phyloP scores from a whole-genome alignment of 2,113 vertebrate species.

The Nettapus auritus region DNA sequence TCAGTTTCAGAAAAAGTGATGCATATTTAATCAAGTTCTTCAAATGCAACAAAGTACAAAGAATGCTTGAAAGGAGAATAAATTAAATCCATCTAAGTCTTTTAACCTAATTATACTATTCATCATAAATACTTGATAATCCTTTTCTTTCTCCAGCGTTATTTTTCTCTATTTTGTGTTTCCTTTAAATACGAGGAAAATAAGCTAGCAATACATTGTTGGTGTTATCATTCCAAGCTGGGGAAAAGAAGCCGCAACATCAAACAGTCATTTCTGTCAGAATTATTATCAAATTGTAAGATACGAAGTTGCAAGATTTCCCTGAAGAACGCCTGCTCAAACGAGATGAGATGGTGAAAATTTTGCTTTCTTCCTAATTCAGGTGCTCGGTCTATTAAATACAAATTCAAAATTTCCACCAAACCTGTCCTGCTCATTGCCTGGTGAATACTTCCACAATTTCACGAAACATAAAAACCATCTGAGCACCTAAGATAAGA shows the following conservation, averaged over 20 bases:
- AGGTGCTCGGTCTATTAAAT: not conserved
- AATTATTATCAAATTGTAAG: not conserved
- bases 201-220: not conserved
- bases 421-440: not conserved
- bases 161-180: not conserved
- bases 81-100: slow-evolving; percentile 58
- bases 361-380: not conserved
- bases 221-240: not conserved
- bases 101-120: slow-evolving; percentile 58
- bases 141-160: not conserved
- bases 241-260: not conserved
- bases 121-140: slow-evolving; percentile 19
- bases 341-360: not conserved
- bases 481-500: not conserved
- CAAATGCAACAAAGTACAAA: slow-evolving; percentile 59
- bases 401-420: not conserved
- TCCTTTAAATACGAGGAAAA: not conserved
- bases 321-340: not conserved
- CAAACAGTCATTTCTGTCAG: not conserved
- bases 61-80: slow-evolving; percentile 58
- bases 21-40: slow-evolving; percentile 70
- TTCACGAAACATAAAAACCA: not conserved
- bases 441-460: not conserved
- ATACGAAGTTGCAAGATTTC: not conserved
- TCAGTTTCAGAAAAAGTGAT: slow-evolving; percentile 51